Conservation (phyloP, 1,140 invertebrate genomes). For the Pogonus chalceus region DNA sequence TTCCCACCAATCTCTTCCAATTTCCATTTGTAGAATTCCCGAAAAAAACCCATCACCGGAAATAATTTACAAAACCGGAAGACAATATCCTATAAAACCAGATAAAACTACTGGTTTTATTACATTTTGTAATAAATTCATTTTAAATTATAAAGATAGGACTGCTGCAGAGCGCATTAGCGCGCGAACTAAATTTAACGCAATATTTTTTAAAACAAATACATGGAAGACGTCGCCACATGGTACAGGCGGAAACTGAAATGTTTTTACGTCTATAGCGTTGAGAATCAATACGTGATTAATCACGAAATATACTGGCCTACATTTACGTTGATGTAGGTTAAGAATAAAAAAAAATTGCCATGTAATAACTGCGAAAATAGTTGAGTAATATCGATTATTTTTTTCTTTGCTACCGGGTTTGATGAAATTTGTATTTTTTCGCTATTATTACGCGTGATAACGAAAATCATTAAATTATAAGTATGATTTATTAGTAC, state of each 20-base stretch:
- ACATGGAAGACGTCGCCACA: neutral
- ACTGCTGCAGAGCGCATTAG: no score
- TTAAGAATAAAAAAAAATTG: conserved; percentile 1
- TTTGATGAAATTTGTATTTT: no score
- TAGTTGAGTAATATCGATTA: no score
- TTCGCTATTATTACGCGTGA: no score
- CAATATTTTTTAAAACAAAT: neutral
- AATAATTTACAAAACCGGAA: neutral
- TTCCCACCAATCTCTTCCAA: conserved; percentile 50
- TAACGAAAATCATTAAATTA: no score
- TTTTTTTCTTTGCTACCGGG: no score
- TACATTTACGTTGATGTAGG: conserved; percentile 1
- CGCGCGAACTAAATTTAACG: neutral
- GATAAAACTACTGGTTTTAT: no score
- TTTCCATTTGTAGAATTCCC: conserved; percentile 18
- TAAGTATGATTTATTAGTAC: no score
- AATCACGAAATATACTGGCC: neutral
- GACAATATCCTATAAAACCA: neutral
- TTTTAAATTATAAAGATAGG: no score
- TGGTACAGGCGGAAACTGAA: neutral
- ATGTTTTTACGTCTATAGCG: neutral
- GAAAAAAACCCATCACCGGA: neutral
- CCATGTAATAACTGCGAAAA: no score
- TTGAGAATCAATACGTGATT: neutral
- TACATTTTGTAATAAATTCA: no score